These are phyloP conservation scores for Toxostoma redivivum DNA, from an alignment of 2,113 vertebrate species.

Conservation along the genomic window DNA sequence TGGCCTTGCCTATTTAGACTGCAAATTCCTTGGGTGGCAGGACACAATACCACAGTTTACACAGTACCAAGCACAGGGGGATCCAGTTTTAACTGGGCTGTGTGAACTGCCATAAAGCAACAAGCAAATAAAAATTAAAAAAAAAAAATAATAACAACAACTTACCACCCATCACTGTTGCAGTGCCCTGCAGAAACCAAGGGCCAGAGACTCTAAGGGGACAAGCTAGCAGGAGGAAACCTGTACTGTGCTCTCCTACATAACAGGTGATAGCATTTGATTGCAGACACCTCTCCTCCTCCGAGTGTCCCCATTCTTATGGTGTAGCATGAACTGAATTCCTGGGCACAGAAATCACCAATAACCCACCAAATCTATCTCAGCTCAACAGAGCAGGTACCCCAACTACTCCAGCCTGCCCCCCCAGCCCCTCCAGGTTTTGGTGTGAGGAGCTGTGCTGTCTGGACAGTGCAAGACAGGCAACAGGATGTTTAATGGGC, in stretches of 20 bases:
- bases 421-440: neutral
- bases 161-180: neutral
- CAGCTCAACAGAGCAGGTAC: fast-evolving
- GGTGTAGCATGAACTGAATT: neutral
- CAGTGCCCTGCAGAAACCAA: neutral
- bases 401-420: neutral
- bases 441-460: neutral
- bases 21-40: neutral
- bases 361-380: neutral
- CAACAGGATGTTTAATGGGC: neutral
- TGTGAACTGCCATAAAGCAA: neutral
- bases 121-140: neutral
- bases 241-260: neutral
- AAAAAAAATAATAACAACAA: neutral
- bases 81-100: neutral
- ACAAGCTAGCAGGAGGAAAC: neutral
- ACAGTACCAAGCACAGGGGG: neutral
- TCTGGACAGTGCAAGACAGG: neutral
- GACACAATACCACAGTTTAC: neutral
- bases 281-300: neutral
- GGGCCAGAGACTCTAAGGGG: neutral
- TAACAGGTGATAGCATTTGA: neutral
- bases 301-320: neutral
- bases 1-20: neutral
- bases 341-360: neutral